Conservation (phyloP, 2,888 invertebrate genomes). For the Apotomis turbidana region DNA sequence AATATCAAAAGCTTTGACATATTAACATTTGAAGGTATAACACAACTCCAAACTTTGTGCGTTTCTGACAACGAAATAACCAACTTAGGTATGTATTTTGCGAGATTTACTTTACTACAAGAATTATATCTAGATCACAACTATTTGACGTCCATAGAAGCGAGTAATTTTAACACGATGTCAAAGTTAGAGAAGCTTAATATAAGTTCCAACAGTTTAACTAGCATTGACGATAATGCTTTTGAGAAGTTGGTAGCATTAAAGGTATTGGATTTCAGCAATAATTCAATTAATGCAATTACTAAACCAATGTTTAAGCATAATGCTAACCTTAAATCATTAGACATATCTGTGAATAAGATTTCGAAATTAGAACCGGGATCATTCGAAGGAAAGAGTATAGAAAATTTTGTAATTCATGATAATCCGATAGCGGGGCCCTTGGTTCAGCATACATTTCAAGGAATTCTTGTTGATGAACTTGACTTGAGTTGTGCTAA, state of each 20-base stretch:
- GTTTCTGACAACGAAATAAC: constrained; percentile 35
- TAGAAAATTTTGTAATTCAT: constrained; percentile 20
- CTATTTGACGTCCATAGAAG: constrained; percentile 24
- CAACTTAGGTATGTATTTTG: constrained; percentile 21
- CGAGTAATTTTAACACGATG: constrained; percentile 29
- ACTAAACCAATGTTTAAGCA: constrained; percentile 10
- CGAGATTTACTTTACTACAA: constrained; percentile 29
- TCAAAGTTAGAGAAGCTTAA: constrained; percentile 12
- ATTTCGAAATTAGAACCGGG: constrained; percentile 33
- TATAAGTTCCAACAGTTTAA: constrained; percentile 28
- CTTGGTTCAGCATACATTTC: constrained; percentile 28
- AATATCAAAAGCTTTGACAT: constrained; percentile 24
- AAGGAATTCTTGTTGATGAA: constrained; percentile 23
- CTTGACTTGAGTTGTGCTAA: constrained; percentile 27
- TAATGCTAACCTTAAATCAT: constrained; percentile 17
- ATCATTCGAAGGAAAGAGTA: constrained; percentile 30
- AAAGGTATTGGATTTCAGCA: constrained; percentile 22
- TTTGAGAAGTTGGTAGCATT: constrained; percentile 17
- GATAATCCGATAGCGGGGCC: constrained; percentile 22
- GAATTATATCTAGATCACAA: constrained; percentile 35
- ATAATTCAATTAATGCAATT: constrained; percentile 24
- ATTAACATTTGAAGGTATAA: constrained; percentile 35
- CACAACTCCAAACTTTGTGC: constrained; percentile 30
- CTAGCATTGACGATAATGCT: neutral
- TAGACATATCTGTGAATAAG: constrained; percentile 22